Evolutionary conservation across 2,888 invertebrate genomes (phyloP).

Genomic region (Chaetoderma sp.): DNA sequence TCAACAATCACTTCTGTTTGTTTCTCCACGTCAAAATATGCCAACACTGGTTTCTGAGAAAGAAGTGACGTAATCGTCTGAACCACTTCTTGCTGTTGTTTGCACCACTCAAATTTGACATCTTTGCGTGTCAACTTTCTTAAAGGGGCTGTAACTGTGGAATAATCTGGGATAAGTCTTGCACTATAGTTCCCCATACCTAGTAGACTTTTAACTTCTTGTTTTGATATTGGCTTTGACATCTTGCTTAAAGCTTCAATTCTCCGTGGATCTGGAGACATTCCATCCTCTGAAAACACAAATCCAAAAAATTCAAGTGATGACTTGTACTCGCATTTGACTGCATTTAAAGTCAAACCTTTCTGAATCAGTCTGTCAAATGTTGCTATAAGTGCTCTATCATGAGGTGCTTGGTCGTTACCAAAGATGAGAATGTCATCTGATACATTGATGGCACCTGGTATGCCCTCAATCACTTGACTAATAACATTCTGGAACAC

Average conservation of each 20-base stretch:
- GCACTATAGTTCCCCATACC: conserved; percentile 28
- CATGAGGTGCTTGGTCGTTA: conserved; percentile 49
- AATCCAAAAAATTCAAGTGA: conserved; percentile 10
- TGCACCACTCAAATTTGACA: conserved; percentile 13
- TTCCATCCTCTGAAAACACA: conserved; percentile 2
- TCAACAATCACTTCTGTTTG: conserved; percentile 22
- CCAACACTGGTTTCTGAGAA: conserved; percentile 1
- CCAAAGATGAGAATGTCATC: conserved; percentile 67
- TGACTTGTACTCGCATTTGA: background rate
- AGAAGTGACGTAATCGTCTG: conserved; percentile 13
- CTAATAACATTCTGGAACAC: conserved; percentile 68
- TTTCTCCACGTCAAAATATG: conserved; percentile 12
- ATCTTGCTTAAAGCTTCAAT: background rate
- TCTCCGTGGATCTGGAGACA: background rate
- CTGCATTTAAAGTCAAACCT: background rate
- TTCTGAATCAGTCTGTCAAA: conserved; percentile 25
- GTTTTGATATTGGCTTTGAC: conserved; percentile 1
- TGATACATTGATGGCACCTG: conserved; percentile 61
- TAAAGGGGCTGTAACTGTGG: conserved; percentile 24
- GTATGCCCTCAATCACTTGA: conserved; percentile 54
- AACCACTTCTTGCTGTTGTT: conserved; percentile 2
- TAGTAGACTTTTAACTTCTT: conserved; percentile 20
- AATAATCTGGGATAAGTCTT: conserved; percentile 27
- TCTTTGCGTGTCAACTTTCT: conserved; percentile 26
- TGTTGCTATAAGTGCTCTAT: conserved; percentile 48